These are phyloP conservation scores for Eurytoma adleriae DNA, from an alignment of 2,888 invertebrate species.

Conservation along the genomic window DNA sequence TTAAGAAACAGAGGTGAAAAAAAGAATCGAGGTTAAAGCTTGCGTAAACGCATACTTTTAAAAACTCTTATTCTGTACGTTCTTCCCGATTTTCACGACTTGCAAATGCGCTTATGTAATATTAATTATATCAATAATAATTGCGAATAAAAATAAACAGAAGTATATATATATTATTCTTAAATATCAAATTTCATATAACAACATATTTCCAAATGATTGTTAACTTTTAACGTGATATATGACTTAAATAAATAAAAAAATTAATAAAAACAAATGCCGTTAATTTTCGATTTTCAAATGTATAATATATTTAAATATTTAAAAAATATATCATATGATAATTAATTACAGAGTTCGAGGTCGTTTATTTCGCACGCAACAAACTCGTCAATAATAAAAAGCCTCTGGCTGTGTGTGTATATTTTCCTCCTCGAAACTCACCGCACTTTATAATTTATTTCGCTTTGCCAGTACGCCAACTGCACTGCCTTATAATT, in stretches of 20 bases:
- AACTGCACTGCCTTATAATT: constrained; percentile 4
- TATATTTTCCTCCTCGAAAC: constrained; percentile 17
- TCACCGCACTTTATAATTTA: constrained; percentile 20
- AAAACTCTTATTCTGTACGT: constrained; percentile 41
- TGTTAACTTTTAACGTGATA: constrained; percentile 51
- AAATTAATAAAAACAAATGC: constrained; percentile 57
- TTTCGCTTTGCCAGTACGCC: not conserved
- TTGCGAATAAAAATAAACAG: constrained; percentile 51
- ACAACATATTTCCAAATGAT: constrained; percentile 37
- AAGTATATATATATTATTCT: constrained; percentile 47
- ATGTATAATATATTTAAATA: constrained; percentile 68
- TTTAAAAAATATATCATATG: constrained; percentile 63
- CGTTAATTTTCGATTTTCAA: constrained; percentile 62
- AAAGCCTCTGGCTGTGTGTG: constrained; percentile 34
- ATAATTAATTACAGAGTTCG: constrained; percentile 65
- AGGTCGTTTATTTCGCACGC: constrained; percentile 43
- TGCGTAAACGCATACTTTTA: constrained; percentile 29
- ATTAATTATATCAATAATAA: constrained; percentile 51
- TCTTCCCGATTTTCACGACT: constrained; percentile 52
- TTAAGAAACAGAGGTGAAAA: constrained; percentile 5
- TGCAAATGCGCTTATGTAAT: constrained; percentile 53
- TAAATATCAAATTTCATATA: constrained; percentile 46
- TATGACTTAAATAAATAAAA: constrained; percentile 46
- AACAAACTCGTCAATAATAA: constrained; percentile 42
- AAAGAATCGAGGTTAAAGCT: not conserved